Percentiles rank a stretch among this genome's conserved stretches.
Evolutionary conservation across 2,888 invertebrate species (phyloP).

Genomic region (Lymantria dispar): DNA sequence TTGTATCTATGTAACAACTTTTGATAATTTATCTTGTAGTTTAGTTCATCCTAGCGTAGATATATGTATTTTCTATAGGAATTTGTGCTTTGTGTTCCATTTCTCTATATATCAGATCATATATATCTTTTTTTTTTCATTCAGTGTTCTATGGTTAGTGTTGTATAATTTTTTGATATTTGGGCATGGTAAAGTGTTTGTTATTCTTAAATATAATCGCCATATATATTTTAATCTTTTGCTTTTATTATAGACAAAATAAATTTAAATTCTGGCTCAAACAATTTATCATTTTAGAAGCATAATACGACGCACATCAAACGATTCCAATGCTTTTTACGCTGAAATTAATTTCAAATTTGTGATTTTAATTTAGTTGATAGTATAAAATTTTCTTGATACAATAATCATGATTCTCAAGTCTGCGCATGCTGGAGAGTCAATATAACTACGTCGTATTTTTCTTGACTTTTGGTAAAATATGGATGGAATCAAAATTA

Average conservation of each 20-base stretch:
- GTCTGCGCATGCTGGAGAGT: conserved; percentile 68
- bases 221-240: conserved; percentile 28
- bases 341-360: conserved; percentile 54
- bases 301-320: conserved; percentile 39
- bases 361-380: conserved; percentile 44
- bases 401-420: conserved; percentile 47
- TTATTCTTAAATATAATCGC: conserved; percentile 13
- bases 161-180: conserved; percentile 23
- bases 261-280: conserved; percentile 78
- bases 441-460: conserved; percentile 1
- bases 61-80: conserved; percentile 45
- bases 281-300: conserved; percentile 62
- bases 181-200: conserved; percentile 35
- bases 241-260: conserved; percentile 38
- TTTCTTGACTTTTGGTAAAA: conserved; percentile 2
- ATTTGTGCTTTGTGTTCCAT: conserved; percentile 52
- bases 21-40: conserved; percentile 56
- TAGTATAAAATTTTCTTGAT: conserved; percentile 36
- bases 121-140: conserved; percentile 12
- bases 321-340: conserved; percentile 57
- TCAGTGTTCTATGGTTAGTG: conserved; percentile 35
- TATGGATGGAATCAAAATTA: conserved; percentile 27
- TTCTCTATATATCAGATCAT: conserved; percentile 22
- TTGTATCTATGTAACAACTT: conserved; percentile 57
- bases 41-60: conserved; percentile 57